Evolutionary conservation across 2,888 invertebrate genomes (phyloP).

Genomic region (Lomographa bimaculata): DNA sequence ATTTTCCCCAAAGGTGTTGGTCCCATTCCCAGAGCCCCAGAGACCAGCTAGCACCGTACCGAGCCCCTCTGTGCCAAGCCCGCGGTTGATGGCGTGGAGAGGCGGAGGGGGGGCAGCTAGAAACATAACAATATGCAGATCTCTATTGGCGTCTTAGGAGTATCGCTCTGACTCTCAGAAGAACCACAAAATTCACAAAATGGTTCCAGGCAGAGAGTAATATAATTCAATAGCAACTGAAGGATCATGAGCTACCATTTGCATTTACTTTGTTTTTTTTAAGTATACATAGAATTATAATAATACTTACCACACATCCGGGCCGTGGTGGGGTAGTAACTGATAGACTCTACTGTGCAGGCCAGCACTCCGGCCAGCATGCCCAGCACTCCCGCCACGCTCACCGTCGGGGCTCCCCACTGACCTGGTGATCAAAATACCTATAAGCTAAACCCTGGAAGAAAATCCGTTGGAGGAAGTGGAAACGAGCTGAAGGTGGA

Average conservation of each 20-base stretch:
- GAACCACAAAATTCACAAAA: no score
- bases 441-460: neutral
- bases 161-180: no score
- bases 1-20: constrained; percentile 95
- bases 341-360: constrained; percentile 92
- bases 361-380: constrained; percentile 91
- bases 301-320: constrained; percentile 89
- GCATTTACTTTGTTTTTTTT: no score
- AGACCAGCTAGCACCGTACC: constrained; percentile 93
- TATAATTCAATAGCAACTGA: no score
- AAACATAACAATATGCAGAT: no score
- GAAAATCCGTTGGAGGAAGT: neutral
- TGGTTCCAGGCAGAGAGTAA: no score
- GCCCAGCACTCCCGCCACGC: constrained; percentile 88
- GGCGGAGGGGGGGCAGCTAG: constrained; percentile 92
- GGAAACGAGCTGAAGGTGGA: no score
- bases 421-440: constrained; percentile 78
- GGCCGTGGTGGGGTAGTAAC: constrained; percentile 96
- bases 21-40: constrained; percentile 94
- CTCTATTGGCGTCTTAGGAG: no score
- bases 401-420: constrained; percentile 90
- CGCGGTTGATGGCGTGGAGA: constrained; percentile 93
- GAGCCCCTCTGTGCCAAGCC: constrained; percentile 92
- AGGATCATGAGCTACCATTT: no score
- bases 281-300: no score